These are phyloP conservation scores for Lucifuga dentata DNA, from an alignment of 2,113 vertebrate species.

Conservation along the genomic window DNA sequence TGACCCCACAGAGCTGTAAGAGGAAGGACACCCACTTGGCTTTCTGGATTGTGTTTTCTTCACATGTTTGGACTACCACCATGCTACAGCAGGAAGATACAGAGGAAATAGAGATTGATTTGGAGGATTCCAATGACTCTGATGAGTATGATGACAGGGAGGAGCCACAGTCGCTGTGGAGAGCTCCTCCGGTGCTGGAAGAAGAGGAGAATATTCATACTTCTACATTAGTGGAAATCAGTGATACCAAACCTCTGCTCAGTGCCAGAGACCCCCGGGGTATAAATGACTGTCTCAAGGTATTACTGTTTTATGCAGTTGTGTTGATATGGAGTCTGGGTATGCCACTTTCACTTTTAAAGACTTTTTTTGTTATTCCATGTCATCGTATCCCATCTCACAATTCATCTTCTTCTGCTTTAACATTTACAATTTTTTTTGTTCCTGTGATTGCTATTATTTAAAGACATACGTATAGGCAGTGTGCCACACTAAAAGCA, in stretches of 20 bases:
- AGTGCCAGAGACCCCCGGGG: conserved; percentile 78
- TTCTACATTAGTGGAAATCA: conserved; percentile 78
- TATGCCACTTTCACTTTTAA: too few relatives aligned
- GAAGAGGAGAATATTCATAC: conserved; percentile 77
- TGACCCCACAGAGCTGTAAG: conserved; percentile 27
- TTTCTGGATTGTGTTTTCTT: conserved; percentile 26
- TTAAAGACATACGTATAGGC: too few relatives aligned
- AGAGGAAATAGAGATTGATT: conserved; percentile 80
- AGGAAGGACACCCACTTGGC: not conserved
- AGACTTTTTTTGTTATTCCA: too few relatives aligned
- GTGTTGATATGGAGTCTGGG: too few relatives aligned
- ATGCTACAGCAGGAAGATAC: conserved; percentile 69
- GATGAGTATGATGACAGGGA: conserved; percentile 71
- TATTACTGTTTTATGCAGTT: conserved; percentile 52
- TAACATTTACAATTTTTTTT: too few relatives aligned
- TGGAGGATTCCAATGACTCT: conserved; percentile 70
- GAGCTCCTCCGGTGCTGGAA: conserved; percentile 64
- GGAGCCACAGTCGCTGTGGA: conserved; percentile 72
- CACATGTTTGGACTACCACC: conserved; percentile 36
- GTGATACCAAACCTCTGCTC: conserved; percentile 81
- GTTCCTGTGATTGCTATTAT: too few relatives aligned
- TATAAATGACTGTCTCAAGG: conserved; percentile 84
- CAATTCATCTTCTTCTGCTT: too few relatives aligned
- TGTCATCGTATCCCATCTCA: too few relatives aligned
- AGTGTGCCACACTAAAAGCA: too few relatives aligned